Percentiles rank a stretch among this genome's conserved stretches.
These are phyloP conservation scores for Ascidia mentula DNA, from an alignment of 23 tunicate species.

Conservation along the genomic window DNA sequence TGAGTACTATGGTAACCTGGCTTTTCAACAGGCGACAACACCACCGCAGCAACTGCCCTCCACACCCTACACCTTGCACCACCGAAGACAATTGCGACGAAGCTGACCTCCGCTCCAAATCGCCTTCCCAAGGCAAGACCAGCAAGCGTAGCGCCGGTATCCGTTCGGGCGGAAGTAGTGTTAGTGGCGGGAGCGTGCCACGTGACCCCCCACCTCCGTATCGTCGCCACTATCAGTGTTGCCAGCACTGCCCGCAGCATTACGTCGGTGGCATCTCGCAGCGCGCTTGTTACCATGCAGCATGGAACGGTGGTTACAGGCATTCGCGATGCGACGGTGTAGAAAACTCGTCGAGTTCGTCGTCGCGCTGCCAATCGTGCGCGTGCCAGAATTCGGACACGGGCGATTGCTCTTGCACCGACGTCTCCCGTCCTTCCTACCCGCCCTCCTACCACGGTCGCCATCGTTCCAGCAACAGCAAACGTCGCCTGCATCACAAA, in stretches of 20 bases:
- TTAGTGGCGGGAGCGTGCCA: slow-evolving; percentile 33
- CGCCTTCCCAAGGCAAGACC: neutral
- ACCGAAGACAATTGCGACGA: slow-evolving; percentile 72
- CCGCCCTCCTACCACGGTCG: slow-evolving; percentile 33
- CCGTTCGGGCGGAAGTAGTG: slow-evolving; percentile 5
- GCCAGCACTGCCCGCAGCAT: slow-evolving; percentile 50
- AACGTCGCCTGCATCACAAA: slow-evolving; percentile 24
- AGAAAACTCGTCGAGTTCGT: slow-evolving; percentile 32
- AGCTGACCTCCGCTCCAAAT: slow-evolving; percentile 8
- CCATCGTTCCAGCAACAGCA: slow-evolving; percentile 22
- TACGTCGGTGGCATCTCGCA: slow-evolving; percentile 13
- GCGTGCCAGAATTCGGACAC: slow-evolving; percentile 18
- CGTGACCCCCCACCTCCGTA: slow-evolving; percentile 74
- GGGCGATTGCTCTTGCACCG: slow-evolving; percentile 16
- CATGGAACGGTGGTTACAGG: slow-evolving; percentile 5
- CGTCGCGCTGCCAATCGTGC: slow-evolving; percentile 26
- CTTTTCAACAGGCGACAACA: slow-evolving; percentile 5
- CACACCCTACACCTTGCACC: slow-evolving; percentile 86
- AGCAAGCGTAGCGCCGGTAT: slow-evolving; percentile 6
- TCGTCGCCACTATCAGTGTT: slow-evolving; percentile 21
- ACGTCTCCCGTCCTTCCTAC: slow-evolving; percentile 6
- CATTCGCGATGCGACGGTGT: slow-evolving; percentile 25
- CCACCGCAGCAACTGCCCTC: slow-evolving; percentile 21
- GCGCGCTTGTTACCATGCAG: slow-evolving; percentile 21
- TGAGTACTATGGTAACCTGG: no score